These are phyloP conservation scores for Malthinus flaveolus DNA, from an alignment of 2,888 invertebrate genomes.

Conservation along the genomic window DNA sequence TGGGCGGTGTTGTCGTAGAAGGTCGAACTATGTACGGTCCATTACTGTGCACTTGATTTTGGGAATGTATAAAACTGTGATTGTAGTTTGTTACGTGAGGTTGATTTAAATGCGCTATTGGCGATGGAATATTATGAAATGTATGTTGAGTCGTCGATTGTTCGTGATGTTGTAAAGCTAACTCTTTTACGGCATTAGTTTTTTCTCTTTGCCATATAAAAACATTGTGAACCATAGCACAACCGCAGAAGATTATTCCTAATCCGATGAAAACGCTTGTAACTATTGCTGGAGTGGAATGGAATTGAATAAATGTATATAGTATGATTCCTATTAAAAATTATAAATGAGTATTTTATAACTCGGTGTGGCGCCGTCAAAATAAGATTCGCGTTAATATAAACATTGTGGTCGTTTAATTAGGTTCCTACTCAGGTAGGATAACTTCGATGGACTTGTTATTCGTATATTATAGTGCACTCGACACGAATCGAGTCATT, in stretches of 20 bases:
- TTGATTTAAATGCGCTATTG: conserved; percentile 43
- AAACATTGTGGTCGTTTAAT: no score
- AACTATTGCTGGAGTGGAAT: conserved; percentile 88
- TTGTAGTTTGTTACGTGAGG: conserved; percentile 49
- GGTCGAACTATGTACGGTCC: conserved; percentile 66
- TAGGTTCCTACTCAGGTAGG: no score
- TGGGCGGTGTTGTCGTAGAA: conserved; percentile 62
- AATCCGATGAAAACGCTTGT: conserved; percentile 89
- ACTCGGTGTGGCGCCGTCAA: no score
- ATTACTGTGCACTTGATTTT: conserved; percentile 47
- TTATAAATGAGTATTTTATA: no score
- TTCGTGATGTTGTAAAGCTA: conserved; percentile 49
- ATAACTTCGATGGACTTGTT: no score
- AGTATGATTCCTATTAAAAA: conserved; percentile 75
- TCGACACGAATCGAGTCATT: no score
- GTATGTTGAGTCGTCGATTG: conserved; percentile 40
- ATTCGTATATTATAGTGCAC: no score
- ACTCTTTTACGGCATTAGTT: conserved; percentile 76
- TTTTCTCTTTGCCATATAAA: conserved; percentile 93
- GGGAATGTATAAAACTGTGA: conserved; percentile 48
- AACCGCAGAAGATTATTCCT: conserved; percentile 89
- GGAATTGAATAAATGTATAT: conserved; percentile 90
- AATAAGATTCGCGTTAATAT: no score
- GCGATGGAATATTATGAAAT: conserved; percentile 46
- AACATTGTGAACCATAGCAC: conserved; percentile 92